These are phyloP conservation scores for Scortum barcoo DNA, from an alignment of 2,113 vertebrate species.

Conservation along the genomic window DNA sequence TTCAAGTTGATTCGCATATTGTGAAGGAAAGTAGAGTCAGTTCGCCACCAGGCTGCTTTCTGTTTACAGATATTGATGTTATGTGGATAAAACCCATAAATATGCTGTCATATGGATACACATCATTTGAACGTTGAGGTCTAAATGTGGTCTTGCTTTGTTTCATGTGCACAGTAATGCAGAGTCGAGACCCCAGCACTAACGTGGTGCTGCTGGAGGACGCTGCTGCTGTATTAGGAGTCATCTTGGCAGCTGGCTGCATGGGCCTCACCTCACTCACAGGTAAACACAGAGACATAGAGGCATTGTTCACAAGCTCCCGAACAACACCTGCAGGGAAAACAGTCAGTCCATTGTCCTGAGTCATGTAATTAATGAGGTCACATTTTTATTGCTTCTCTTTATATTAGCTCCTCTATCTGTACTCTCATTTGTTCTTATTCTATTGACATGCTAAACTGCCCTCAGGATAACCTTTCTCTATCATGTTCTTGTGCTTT, in stretches of 20 bases:
- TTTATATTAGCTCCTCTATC: not conserved
- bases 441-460: not conserved
- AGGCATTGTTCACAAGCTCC: not conserved
- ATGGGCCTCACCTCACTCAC: slow-evolving; percentile 98
- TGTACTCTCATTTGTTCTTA: not conserved
- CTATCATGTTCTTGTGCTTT: not conserved
- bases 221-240: slow-evolving; percentile 94
- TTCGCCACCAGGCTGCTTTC: not conserved
- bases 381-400: not conserved
- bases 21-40: not conserved
- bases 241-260: slow-evolving; percentile 91
- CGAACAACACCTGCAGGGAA: not conserved
- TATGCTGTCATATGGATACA: not conserved
- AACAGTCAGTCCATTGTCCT: not conserved
- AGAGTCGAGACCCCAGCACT: slow-evolving; percentile 96
- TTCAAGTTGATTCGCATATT: not conserved
- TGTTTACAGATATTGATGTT: not conserved
- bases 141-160: not conserved
- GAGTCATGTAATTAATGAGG: not conserved
- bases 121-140: not conserved
- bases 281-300: slow-evolving; percentile 80
- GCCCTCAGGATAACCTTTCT: not conserved
- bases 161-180: slow-evolving; percentile 87
- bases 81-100: not conserved
- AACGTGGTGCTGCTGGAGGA: slow-evolving; percentile 98